Percentiles rank a stretch among this genome's conserved stretches.
phyloP scores from a whole-genome alignment of 1,140 invertebrate genomes.

The Ooceraea biroi region DNA sequence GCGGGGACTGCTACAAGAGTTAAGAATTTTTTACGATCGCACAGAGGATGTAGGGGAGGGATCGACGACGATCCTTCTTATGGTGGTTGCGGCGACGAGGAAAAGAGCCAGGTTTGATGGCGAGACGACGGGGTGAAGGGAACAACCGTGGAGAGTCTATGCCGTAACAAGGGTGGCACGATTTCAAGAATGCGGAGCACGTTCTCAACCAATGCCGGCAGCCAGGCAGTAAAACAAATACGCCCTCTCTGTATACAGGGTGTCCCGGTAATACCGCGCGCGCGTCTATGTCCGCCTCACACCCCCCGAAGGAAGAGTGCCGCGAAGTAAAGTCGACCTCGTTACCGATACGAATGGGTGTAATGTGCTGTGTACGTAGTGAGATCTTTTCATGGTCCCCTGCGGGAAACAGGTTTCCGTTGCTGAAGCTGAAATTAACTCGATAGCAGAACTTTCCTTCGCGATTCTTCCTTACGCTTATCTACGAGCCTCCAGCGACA shows the following conservation, averaged over 20 bases:
- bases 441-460: conserved; percentile 35
- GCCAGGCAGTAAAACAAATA: conserved; percentile 86
- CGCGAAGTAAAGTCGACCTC: conserved; percentile 67
- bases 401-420: conserved; percentile 50
- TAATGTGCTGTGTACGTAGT: conserved; percentile 76
- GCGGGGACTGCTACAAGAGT: conserved; percentile 78
- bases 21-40: conserved; percentile 79
- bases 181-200: conserved; percentile 86
- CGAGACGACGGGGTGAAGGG: conserved; percentile 27
- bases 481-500: background rate
- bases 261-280: conserved; percentile 79
- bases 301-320: conserved; percentile 40
- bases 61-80: conserved; percentile 68
- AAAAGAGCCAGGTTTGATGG: conserved; percentile 68
- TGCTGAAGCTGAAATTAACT: conserved; percentile 68
- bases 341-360: conserved; percentile 78
- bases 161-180: conserved; percentile 83
- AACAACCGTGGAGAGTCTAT: conserved; percentile 70
- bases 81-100: conserved; percentile 53
- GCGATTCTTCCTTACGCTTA: conserved; percentile 30
- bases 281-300: conserved; percentile 23
- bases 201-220: conserved; percentile 86
- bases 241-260: conserved; percentile 81
- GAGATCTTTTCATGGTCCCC: conserved; percentile 76
- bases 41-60: conserved; percentile 2